phyloP scores from a whole-genome alignment of 2,113 vertebrate species.

The Vulpes vulpes region DNA sequence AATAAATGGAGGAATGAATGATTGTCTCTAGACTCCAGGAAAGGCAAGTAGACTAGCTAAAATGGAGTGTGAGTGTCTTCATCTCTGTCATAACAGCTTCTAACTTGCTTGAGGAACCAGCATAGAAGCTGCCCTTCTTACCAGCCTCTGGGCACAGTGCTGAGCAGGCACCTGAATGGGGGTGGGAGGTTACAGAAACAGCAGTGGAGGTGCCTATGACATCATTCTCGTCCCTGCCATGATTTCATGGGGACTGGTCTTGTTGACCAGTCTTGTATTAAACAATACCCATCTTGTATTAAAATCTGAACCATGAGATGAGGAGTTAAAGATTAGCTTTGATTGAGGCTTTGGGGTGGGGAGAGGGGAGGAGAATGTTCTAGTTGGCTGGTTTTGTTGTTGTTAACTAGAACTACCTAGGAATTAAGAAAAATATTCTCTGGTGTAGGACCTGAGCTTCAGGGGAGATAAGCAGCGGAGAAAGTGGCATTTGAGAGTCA shows the following conservation, averaged over 20 bases:
- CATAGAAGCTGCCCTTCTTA: not conserved
- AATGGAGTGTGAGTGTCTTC: not conserved
- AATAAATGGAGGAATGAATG: not conserved
- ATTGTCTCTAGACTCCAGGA: not conserved
- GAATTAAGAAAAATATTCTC: not conserved
- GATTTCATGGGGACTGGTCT: fast-evolving
- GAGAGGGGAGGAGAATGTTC: not conserved
- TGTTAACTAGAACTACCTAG: not conserved
- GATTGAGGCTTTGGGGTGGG: not conserved
- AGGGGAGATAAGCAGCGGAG: not conserved
- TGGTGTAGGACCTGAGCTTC: not conserved
- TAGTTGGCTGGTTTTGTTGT: not conserved
- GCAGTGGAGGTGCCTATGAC: too few species aligned
- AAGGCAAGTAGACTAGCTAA: not conserved
- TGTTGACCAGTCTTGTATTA: not conserved
- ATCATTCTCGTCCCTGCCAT: not conserved
- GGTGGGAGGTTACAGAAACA: fast-evolving
- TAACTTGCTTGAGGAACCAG: not conserved
- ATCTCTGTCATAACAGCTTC: not conserved
- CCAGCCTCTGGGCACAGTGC: not conserved
- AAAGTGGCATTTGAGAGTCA: not conserved
- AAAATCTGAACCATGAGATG: not conserved
- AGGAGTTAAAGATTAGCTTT: not conserved
- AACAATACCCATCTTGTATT: not conserved
- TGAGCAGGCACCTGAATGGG: not conserved